Percentiles rank a stretch among this genome's conserved stretches.
phyloP scores from a whole-genome alignment of 2,797 vertebrate species.

The Neostethus bicornis region DNA sequence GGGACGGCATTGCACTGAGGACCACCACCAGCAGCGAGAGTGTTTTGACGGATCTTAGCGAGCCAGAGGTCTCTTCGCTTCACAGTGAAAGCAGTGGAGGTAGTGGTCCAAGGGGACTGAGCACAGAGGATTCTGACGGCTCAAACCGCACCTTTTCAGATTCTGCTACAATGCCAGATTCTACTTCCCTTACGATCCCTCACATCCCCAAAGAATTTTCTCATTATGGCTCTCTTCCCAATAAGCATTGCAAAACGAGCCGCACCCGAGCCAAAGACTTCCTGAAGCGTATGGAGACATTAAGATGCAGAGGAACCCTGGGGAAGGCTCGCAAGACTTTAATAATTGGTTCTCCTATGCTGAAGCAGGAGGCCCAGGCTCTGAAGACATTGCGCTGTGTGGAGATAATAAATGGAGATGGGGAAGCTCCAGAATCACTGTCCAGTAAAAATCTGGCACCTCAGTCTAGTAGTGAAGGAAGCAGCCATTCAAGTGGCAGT shows the following conservation, averaged over 20 bases:
- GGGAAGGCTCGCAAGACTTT: slow-evolving; percentile 79
- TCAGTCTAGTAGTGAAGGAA: slow-evolving; percentile 84
- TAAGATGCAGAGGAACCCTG: slow-evolving; percentile 81
- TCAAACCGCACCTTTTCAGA: slow-evolving; percentile 79
- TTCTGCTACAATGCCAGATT: slow-evolving; percentile 82
- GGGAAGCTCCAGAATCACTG: slow-evolving; percentile 54
- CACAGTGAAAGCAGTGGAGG: slow-evolving; percentile 95
- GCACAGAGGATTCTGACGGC: slow-evolving; percentile 81
- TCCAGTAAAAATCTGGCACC: slow-evolving; percentile 41
- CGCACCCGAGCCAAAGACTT: slow-evolving; percentile 88
- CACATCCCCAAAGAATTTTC: slow-evolving; percentile 75
- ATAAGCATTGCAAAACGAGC: slow-evolving; percentile 83
- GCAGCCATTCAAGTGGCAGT: slow-evolving; percentile 85
- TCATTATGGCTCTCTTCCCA: slow-evolving; percentile 67
- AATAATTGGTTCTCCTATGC: slow-evolving; percentile 87
- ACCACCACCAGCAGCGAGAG: slow-evolving; percentile 95
- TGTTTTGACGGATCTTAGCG: slow-evolving; percentile 93
- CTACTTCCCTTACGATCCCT: slow-evolving; percentile 65
- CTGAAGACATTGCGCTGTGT: slow-evolving; percentile 84
- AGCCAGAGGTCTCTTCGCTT: slow-evolving; percentile 92
- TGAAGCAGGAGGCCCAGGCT: slow-evolving; percentile 84
- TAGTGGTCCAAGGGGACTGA: slow-evolving; percentile 74
- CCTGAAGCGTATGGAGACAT: slow-evolving; percentile 90
- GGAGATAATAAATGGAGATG: slow-evolving; percentile 85
- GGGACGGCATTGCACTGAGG: slow-evolving; percentile 82